A percentile compares a stretch with the other conserved stretches of the same genome.
These are phyloP conservation scores for Eupithecia pulchellata DNA, from an alignment of 2,888 invertebrate genomes.

Conservation along the genomic window DNA sequence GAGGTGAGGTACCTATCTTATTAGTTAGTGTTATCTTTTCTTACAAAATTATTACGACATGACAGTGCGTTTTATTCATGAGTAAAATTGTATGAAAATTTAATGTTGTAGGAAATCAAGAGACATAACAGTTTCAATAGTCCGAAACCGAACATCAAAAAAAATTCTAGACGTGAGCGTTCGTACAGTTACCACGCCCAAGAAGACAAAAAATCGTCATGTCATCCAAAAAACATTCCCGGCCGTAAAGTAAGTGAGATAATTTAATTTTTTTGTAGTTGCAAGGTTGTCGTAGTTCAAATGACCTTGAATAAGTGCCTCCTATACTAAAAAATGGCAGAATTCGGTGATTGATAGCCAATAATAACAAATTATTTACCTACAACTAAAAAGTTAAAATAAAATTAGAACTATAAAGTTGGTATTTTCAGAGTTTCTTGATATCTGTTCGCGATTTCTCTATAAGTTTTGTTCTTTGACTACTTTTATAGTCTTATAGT, in stretches of 20 bases:
- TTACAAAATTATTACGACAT: not conserved
- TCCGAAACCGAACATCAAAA: conserved; percentile 61
- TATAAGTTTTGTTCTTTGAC: too few relatives aligned
- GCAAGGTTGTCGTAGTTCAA: not conserved
- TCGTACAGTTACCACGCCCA: conserved; percentile 72
- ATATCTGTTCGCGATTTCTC: too few relatives aligned
- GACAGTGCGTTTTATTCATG: not conserved
- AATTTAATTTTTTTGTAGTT: not conserved
- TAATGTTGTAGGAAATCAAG: conserved; percentile 62
- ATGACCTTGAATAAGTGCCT: not conserved
- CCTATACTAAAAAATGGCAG: too few relatives aligned
- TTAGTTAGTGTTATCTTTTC: not conserved
- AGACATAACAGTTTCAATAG: conserved; percentile 73
- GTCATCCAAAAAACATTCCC: conserved; percentile 41
- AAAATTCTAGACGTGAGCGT: conserved; percentile 71
- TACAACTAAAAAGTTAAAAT: too few relatives aligned
- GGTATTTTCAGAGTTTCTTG: too few relatives aligned
- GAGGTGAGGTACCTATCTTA: not conserved
- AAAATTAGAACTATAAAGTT: too few relatives aligned
- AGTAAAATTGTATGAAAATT: not conserved
- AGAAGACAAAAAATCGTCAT: conserved; percentile 47
- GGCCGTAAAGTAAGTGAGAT: conserved; percentile 61
- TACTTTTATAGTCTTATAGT: too few relatives aligned
- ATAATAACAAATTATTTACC: too few relatives aligned
- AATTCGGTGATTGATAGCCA: too few relatives aligned